phyloP scores from a whole-genome alignment of 2,888 invertebrate genomes.

The Chalcosyrphus nemorum region DNA sequence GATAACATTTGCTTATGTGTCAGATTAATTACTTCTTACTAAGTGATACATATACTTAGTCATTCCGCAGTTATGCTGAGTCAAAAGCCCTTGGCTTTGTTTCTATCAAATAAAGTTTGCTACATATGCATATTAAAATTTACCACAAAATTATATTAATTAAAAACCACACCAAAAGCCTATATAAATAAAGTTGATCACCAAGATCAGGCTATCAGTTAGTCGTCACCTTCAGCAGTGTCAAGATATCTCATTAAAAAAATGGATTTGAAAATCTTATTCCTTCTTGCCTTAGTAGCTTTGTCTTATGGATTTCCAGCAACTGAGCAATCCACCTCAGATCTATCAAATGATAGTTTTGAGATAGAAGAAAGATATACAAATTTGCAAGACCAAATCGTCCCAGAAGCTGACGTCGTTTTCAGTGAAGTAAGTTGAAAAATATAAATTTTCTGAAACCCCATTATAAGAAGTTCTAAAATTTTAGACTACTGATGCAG shows the following conservation, averaged over 20 bases:
- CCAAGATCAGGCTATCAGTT: neutral
- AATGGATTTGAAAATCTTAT: neutral
- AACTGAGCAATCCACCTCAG: neutral
- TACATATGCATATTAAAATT: too few species aligned
- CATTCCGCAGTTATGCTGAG: too few species aligned
- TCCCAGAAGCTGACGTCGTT: neutral
- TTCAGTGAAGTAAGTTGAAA: neutral
- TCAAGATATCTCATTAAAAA: neutral
- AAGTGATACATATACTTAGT: too few species aligned
- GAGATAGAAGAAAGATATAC: too few species aligned
- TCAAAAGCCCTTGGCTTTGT: too few species aligned
- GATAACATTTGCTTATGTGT: too few species aligned
- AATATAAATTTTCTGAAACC: neutral
- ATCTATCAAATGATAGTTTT: too few species aligned
- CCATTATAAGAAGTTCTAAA: neutral
- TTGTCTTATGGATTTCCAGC: neutral
- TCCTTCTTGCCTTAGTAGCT: neutral
- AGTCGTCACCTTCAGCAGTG: neutral
- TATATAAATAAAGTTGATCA: neutral
- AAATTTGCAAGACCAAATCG: neutral
- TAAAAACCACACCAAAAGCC: neutral
- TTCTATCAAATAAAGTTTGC: too few species aligned
- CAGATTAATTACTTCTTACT: too few species aligned
- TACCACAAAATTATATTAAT: too few species aligned
- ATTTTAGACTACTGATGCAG: neutral